A percentile compares a stretch with the other conserved stretches of the same genome.
Conservation (phyloP, 1,140 invertebrate species). For the Melitaea cinxia region DNA sequence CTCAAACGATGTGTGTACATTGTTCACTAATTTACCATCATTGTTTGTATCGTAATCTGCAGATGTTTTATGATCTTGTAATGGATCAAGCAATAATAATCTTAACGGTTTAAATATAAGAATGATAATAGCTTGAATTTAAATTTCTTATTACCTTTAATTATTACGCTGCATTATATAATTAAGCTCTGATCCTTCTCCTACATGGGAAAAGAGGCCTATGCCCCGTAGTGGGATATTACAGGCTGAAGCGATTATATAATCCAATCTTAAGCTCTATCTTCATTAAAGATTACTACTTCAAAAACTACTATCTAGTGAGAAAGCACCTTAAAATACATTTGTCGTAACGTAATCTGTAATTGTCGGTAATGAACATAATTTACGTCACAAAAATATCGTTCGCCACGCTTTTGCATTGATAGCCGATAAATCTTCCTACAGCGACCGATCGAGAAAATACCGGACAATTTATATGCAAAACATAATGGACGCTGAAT, state of each 20-base stretch:
- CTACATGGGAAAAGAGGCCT: too few relatives aligned
- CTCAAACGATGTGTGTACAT: conserved; percentile 4
- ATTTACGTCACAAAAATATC: conserved; percentile 19
- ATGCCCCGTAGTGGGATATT: too few relatives aligned
- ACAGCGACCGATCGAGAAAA: conserved; percentile 28
- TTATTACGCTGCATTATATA: too few relatives aligned
- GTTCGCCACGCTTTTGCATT: conserved; percentile 8
- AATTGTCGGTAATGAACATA: conserved; percentile 13
- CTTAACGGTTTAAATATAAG: neutral
- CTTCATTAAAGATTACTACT: too few relatives aligned
- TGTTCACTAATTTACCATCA: conserved; percentile 6
- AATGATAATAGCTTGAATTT: neutral
- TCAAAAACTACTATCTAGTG: too few relatives aligned
- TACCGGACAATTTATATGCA: conserved; percentile 44
- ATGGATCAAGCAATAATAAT: neutral
- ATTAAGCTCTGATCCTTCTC: too few relatives aligned
- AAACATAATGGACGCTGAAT: conserved; percentile 34
- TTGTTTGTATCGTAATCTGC: neutral
- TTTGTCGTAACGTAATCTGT: conserved; percentile 1
- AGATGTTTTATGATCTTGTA: neutral
- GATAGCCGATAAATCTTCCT: conserved; percentile 34
- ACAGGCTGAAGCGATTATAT: too few relatives aligned
- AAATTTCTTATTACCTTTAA: too few relatives aligned
- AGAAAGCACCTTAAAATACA: too few relatives aligned
- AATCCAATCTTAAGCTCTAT: too few relatives aligned